Evolutionary conservation across 2,888 invertebrate species (phyloP), one percentile per base, ranked within the genome.

Genomic region (Cybosia mesomella): DNA sequence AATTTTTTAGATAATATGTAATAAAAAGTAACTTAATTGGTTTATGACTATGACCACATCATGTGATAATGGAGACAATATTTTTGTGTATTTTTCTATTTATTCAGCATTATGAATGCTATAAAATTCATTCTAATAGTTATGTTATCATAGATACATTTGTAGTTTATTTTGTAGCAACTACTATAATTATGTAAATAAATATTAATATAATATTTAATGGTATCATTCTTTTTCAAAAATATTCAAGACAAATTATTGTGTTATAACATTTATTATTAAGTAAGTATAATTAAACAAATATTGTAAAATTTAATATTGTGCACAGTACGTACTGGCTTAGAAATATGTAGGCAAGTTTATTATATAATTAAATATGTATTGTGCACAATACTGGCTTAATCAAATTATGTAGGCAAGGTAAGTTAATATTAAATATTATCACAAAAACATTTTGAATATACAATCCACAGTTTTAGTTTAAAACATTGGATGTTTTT

Each of bases 291-390:
- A 54, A 24, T 54, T 58, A 58, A 54, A 36, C 34, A 21, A 54
- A 32, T 61, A n/a, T n/a, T n/a, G 3, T 67, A 57, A 22, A 62
- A 64, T 28, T 43, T 64, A 43, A 49, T 28, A 66, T 64, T 70
- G 58, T 69, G 70, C 67, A 70, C 67, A 80, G 91, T 91, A 91
- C 89, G 91, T 91, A 91, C 89, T 90, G 89, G 88, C 90, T 84
- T 84, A 72, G 60, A 58, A 79, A 83, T 79, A 83, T 77, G 83
- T 43, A 43, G 43, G 43, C 18, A 43, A 43, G 43, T 43, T 43
- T 43, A 43, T 43, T 43, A 15, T 54, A 22, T 22, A 22, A 22
- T 22, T 22, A 11, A n/a, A 54, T 54, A 11, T 0, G 21, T 54
- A 54, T 54, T 22, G 22, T 54, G n/a, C 54, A 54, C 54, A 54